Evolutionary conservation across 2,113 vertebrate genomes (phyloP).

Genomic region (Chlamydotis undulata): DNA sequence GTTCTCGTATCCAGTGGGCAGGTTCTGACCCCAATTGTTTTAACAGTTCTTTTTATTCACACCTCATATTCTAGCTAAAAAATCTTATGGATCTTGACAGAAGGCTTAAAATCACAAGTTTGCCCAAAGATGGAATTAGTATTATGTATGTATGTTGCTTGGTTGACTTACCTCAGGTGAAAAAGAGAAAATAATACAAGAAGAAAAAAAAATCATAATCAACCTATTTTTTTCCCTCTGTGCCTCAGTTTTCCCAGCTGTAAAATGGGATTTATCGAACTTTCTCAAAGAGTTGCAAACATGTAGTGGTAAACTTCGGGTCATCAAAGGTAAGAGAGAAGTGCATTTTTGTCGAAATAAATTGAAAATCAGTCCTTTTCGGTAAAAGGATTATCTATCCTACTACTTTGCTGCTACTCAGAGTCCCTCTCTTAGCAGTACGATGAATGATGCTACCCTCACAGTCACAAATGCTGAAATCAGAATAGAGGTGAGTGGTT

Average conservation of each 20-base stretch:
- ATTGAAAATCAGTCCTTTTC: neutral
- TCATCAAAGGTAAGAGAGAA: neutral
- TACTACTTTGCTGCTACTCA: neutral
- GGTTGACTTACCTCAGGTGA: neutral
- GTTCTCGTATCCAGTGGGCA: constrained; percentile 37
- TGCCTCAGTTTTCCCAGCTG: neutral
- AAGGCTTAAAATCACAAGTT: neutral
- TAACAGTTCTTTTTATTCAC: constrained; percentile 58
- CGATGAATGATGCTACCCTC: neutral
- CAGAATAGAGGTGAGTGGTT: neutral
- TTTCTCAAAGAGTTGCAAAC: neutral
- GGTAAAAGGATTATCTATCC: neutral
- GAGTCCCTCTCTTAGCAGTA: neutral
- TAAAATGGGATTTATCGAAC: neutral
- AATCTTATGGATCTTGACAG: constrained; percentile 30
- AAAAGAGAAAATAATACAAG: neutral
- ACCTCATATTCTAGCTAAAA: constrained; percentile 42
- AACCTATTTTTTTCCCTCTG: rapidly evolving
- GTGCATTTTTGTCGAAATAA: neutral
- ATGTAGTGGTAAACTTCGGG: rapidly evolving
- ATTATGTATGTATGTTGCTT: neutral
- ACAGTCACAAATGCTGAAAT: neutral
- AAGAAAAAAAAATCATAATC: neutral
- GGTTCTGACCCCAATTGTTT: constrained; percentile 66
- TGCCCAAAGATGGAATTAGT: neutral